These are phyloP conservation scores for Calidris pugnax DNA, from an alignment of 2,113 vertebrate species.

Conservation along the genomic window DNA sequence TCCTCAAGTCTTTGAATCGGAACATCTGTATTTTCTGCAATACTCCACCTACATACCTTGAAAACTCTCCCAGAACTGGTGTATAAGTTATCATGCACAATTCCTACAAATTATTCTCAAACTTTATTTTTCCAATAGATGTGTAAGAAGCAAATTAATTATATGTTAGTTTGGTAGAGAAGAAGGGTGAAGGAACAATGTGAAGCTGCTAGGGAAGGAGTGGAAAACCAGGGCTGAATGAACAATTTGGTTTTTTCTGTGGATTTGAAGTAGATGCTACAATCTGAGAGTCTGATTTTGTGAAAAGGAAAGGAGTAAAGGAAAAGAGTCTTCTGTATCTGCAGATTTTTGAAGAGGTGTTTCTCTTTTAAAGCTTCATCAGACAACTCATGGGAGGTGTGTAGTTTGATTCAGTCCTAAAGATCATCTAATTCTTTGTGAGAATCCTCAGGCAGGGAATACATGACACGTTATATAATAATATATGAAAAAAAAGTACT, in stretches of 20 bases:
- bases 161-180: not conserved
- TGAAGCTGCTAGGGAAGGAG: not conserved
- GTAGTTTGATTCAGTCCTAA: not conserved
- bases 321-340: not conserved
- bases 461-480: not conserved
- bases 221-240: not conserved
- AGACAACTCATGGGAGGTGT: not conserved
- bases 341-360: not conserved
- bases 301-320: not conserved
- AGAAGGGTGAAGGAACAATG: not conserved
- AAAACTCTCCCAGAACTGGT: not conserved
- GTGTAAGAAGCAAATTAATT: not conserved
- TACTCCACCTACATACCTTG: not conserved
- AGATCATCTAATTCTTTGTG: not conserved
- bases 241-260: not conserved
- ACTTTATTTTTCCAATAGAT: not conserved
- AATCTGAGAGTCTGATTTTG: not conserved
- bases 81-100: not conserved
- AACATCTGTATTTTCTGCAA: not conserved
- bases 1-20: not conserved
- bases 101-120: not conserved
- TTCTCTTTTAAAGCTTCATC: not conserved
- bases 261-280: not conserved
- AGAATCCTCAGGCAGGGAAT: not conserved
- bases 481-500: not conserved